phyloP scores from a whole-genome alignment of 2,888 invertebrate genomes.

The Lysandra coridon region DNA sequence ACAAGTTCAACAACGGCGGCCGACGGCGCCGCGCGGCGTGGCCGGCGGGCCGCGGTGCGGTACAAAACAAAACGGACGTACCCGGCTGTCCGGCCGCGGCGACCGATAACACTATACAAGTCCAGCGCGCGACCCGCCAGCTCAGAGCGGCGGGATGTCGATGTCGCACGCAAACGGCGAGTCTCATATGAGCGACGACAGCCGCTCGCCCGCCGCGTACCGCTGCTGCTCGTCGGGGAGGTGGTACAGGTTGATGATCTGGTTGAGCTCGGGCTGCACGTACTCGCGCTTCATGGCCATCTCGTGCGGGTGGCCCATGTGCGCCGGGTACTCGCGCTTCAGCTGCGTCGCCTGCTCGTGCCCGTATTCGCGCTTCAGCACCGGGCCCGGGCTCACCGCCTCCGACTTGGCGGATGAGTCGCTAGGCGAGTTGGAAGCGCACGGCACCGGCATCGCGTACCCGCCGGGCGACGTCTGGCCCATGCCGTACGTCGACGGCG shows the following conservation, averaged over 20 bases:
- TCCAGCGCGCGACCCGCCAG: constrained; percentile 70
- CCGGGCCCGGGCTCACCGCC: constrained; percentile 89
- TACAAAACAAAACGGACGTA: constrained; percentile 67
- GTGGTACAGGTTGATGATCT: constrained; percentile 85
- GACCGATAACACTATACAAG: constrained; percentile 69
- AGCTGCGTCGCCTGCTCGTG: constrained; percentile 77
- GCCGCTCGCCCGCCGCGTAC: constrained; percentile 82
- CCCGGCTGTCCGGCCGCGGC: constrained; percentile 45
- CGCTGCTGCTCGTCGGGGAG: constrained; percentile 83
- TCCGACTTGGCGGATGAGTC: constrained; percentile 94
- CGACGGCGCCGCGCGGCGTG: constrained; percentile 46
- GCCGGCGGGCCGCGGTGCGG: constrained; percentile 49
- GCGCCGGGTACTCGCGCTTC: constrained; percentile 77
- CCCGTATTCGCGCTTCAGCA: constrained; percentile 76
- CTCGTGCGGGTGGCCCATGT: constrained; percentile 73
- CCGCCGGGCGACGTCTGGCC: constrained; percentile 83
- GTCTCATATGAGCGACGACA: constrained; percentile 83
- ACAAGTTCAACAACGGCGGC: constrained; percentile 72
- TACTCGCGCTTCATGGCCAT: constrained; percentile 86
- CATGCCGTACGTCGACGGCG: constrained; percentile 84
- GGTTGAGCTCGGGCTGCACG: constrained; percentile 82
- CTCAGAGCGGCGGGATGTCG: constrained; percentile 83
- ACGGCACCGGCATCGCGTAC: constrained; percentile 83
- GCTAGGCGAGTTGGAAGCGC: constrained; percentile 90
- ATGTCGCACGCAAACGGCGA: constrained; percentile 84